A percentile compares a stretch with the other conserved stretches of the same genome.
These are phyloP conservation scores for Aphrocallistes beatrix DNA, from an alignment of 37 sponge, comb jelly and placozoan species.

Conservation along the genomic window DNA sequence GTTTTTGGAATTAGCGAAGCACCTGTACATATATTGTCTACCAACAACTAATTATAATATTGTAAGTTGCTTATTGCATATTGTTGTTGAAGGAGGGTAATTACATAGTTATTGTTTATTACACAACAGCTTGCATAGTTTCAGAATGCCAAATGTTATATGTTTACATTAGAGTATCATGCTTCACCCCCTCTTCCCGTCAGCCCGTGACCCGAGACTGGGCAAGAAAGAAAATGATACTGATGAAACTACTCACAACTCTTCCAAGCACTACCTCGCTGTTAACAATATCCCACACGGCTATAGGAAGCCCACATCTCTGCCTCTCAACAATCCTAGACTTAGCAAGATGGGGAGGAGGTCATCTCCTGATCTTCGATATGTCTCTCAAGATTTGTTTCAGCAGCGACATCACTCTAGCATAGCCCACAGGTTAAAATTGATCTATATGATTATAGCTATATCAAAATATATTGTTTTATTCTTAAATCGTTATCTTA, in stretches of 20 bases:
- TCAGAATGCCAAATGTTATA: too few relatives aligned
- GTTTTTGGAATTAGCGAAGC: too few relatives aligned
- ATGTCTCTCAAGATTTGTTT: not conserved
- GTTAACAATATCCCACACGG: not conserved
- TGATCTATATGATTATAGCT: too few relatives aligned
- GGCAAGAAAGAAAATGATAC: not conserved
- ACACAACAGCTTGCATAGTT: too few relatives aligned
- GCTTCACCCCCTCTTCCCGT: not conserved
- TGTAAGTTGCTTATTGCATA: too few relatives aligned
- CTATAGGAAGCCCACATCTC: not conserved
- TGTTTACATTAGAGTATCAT: not conserved
- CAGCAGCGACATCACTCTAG: not conserved
- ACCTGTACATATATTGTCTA: too few relatives aligned
- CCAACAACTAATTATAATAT: too few relatives aligned
- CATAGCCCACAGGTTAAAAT: too few relatives aligned
- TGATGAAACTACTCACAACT: not conserved
- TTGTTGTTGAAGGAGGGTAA: too few relatives aligned
- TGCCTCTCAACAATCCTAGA: slow-evolving; percentile 2
- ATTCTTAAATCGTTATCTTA: not conserved
- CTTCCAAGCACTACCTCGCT: not conserved
- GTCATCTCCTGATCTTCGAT: not conserved
- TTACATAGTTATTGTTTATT: too few relatives aligned
- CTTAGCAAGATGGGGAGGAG: not conserved
- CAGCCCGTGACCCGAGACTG: not conserved
- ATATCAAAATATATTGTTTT: too few relatives aligned